A percentile compares a stretch with the other conserved stretches of the same genome.
phyloP scores from a whole-genome alignment of 2,888 invertebrate species.

The Pollenia amentaria region DNA sequence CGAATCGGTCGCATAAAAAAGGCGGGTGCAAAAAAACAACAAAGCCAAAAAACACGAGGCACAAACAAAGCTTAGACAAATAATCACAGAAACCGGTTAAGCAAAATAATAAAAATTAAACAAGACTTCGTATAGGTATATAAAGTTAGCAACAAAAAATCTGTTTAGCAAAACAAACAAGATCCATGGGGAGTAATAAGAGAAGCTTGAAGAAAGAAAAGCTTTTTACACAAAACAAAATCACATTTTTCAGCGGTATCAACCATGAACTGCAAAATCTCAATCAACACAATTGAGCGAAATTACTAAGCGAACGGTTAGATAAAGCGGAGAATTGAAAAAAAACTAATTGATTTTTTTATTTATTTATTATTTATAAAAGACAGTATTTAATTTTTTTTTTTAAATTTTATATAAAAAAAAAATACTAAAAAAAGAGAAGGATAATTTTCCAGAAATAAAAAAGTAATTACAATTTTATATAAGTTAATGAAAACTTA shows the following conservation, averaged over 20 bases:
- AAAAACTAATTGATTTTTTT: conserved; percentile 48
- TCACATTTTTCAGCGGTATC: conserved; percentile 59
- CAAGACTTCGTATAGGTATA: conserved; percentile 77
- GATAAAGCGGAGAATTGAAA: conserved; percentile 77
- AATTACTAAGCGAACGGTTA: conserved; percentile 82
- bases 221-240: conserved; percentile 57
- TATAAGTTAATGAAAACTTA: background rate
- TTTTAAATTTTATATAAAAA: conserved; percentile 3
- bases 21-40: conserved; percentile 67
- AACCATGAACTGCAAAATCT: conserved; percentile 76
- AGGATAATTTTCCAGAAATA: background rate
- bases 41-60: conserved; percentile 58
- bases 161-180: conserved; percentile 63
- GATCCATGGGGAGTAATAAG: conserved; percentile 56
- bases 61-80: conserved; percentile 66
- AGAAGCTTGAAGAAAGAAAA: conserved; percentile 61
- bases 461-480: conserved; percentile 1
- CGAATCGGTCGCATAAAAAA: conserved; percentile 32
- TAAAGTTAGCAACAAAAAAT: conserved; percentile 47
- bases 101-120: conserved; percentile 44
- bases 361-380: conserved; percentile 17
- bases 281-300: conserved; percentile 81
- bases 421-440: conserved; percentile 58
- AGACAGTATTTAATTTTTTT: background rate
- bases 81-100: conserved; percentile 74